A percentile compares a stretch with the other conserved stretches of the same genome.
These are phyloP conservation scores for Spisula solida DNA, from an alignment of 2,888 invertebrate species.

Conservation along the genomic window DNA sequence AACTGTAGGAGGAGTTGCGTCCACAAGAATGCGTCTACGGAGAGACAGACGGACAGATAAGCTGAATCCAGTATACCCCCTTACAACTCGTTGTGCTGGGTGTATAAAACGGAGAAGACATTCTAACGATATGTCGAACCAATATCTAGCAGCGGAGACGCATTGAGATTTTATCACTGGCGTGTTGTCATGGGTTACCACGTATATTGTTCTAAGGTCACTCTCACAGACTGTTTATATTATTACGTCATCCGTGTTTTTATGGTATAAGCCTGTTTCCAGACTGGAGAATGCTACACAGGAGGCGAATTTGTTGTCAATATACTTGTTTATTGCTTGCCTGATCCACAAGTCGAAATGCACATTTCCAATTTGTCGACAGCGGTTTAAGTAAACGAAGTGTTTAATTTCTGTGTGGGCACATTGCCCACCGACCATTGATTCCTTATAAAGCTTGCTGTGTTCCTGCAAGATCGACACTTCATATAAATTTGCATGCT, in stretches of 20 bases:
- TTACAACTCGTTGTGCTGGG: too few relatives aligned
- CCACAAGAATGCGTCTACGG: too few relatives aligned
- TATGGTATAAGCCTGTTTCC: not conserved
- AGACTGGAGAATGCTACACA: not conserved
- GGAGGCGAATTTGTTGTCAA: not conserved
- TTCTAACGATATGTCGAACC: too few relatives aligned
- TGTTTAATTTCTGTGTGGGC: slow-evolving; percentile 19
- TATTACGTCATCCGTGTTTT: not conserved
- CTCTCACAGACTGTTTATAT: too few relatives aligned
- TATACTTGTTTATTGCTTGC: not conserved
- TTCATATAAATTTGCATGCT: not conserved
- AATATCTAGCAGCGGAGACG: too few relatives aligned
- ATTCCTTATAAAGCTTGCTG: not conserved
- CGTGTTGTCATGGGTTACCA: not conserved
- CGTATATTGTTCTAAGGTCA: too few relatives aligned
- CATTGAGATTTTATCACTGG: not conserved
- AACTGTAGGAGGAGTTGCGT: too few relatives aligned
- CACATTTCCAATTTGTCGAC: slow-evolving; percentile 14
- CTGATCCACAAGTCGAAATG: not conserved
- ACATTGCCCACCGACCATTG: slow-evolving; percentile 4
- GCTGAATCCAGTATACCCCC: too few relatives aligned
- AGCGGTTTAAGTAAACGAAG: slow-evolving; percentile 13
- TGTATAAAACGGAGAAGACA: too few relatives aligned
- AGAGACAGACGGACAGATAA: too few relatives aligned
- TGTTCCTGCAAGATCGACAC: not conserved